phyloP scores from a whole-genome alignment of 2,888 invertebrate species.

The Enoplolaimus lenunculus region DNA sequence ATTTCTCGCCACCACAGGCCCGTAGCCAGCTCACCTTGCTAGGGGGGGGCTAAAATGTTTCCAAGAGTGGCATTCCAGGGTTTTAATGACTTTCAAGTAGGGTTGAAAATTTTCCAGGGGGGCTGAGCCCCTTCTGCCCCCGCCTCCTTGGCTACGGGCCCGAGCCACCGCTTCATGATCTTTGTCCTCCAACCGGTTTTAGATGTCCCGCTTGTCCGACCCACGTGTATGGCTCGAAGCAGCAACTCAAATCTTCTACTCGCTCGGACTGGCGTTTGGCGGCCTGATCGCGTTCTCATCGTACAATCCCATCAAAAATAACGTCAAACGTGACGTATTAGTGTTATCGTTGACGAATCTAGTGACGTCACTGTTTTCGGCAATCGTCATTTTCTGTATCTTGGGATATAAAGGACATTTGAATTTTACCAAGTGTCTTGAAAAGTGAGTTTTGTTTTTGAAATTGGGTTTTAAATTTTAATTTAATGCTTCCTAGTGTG shows the following conservation, averaged over 20 bases:
- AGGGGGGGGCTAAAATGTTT: too few species aligned
- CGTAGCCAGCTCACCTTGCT: too few species aligned
- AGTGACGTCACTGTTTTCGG: constrained; percentile 81
- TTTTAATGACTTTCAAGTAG: too few species aligned
- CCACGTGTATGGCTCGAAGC: constrained; percentile 89
- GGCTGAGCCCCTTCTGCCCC: too few species aligned
- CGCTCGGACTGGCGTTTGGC: constrained; percentile 83
- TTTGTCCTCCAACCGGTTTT: too few species aligned
- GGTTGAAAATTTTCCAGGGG: too few species aligned
- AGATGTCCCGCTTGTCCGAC: constrained; percentile 67
- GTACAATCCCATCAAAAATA: constrained; percentile 83
- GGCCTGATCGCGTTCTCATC: constrained; percentile 86
- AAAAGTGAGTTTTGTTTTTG: constrained; percentile 51
- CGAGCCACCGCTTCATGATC: too few species aligned
- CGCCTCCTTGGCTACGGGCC: too few species aligned
- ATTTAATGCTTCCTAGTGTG: too few species aligned
- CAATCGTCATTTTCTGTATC: constrained; percentile 83
- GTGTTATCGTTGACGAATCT: constrained; percentile 81
- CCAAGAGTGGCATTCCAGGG: too few species aligned
- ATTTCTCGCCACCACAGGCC: too few species aligned
- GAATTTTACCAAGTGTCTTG: constrained; percentile 69
- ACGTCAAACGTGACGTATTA: constrained; percentile 78
- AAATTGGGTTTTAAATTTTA: neutral
- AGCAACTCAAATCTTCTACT: constrained; percentile 90
- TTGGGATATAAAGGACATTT: constrained; percentile 86